Conservation (phyloP, 2,113 vertebrate genomes). For the Perca flavescens region DNA sequence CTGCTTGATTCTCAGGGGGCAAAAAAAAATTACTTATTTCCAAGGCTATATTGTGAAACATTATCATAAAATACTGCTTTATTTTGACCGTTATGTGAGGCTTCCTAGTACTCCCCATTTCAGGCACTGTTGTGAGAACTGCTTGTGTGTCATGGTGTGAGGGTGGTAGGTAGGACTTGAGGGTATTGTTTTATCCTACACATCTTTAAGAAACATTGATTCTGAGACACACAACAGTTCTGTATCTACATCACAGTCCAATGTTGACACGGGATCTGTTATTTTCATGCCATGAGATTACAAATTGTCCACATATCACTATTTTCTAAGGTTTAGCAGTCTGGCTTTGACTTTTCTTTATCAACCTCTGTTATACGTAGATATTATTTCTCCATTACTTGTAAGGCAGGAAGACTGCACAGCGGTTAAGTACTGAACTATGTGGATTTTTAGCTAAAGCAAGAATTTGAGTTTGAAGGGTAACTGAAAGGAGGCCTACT, state of each 20-base stretch:
- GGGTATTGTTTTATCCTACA: conserved; percentile 16
- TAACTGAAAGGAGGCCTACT: background rate
- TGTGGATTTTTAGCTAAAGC: background rate
- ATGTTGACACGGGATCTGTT: no score
- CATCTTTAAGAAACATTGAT: conserved; percentile 11
- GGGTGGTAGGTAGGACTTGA: conserved; percentile 9
- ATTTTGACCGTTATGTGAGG: background rate
- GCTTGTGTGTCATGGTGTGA: background rate
- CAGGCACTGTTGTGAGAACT: background rate
- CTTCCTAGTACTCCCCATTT: background rate
- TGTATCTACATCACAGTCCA: conserved; percentile 3
- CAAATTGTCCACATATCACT: background rate
- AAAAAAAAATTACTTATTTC: background rate
- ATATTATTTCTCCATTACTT: background rate
- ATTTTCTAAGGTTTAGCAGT: conserved; percentile 2
- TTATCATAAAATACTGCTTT: background rate
- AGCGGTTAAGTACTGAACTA: background rate
- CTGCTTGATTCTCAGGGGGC: background rate
- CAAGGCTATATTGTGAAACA: background rate
- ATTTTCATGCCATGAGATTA: background rate
- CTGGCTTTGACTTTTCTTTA: background rate
- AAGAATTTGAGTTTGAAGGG: background rate
- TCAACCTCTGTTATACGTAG: background rate
- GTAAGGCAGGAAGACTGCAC: background rate
- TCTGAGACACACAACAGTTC: background rate